Percentiles rank a stretch among this genome's conserved stretches.
Evolutionary conservation across 2,888 invertebrate species (phyloP).

Genomic region (Yponomeuta plumbellus): DNA sequence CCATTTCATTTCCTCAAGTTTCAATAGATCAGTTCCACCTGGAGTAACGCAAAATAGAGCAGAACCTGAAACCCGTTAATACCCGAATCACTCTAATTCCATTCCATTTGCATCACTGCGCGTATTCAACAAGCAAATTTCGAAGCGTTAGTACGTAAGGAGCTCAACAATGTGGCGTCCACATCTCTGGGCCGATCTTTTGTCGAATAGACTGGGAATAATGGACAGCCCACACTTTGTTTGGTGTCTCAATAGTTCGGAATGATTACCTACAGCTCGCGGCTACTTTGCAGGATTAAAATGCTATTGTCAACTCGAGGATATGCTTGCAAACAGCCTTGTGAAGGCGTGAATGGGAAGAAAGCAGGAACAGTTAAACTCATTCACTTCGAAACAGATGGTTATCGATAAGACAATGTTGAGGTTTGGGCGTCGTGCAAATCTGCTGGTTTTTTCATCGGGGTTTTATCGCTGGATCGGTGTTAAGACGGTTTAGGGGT

Average conservation of each 20-base stretch:
- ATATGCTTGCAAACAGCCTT: constrained; percentile 33
- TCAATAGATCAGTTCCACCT: not conserved
- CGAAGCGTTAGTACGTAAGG: constrained; percentile 57
- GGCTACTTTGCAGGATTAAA: constrained; percentile 73
- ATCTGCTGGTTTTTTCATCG: constrained; percentile 31
- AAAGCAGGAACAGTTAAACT: constrained; percentile 65
- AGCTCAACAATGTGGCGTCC: constrained; percentile 40
- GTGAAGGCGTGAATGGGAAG: constrained; percentile 43
- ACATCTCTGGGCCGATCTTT: constrained; percentile 40
- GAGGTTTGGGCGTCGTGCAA: constrained; percentile 52
- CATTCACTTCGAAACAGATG: constrained; percentile 64
- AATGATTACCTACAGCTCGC: constrained; percentile 44
- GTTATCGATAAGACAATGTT: constrained; percentile 69
- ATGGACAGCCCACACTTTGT: constrained; percentile 50
- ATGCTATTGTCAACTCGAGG: constrained; percentile 42
- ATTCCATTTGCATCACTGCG: constrained; percentile 58
- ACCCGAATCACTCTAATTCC: constrained; percentile 37
- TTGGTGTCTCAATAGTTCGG: constrained; percentile 52
- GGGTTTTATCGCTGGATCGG: constrained; percentile 30
- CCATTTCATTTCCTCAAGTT: not conserved
- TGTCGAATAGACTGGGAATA: constrained; percentile 40
- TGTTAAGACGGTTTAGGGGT: constrained; percentile 32
- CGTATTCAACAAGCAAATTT: constrained; percentile 40
- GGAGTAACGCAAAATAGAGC: not conserved
- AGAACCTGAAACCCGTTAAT: constrained; percentile 17